These are phyloP conservation scores for Drosophila tripunctata DNA, from an alignment of 2,888 invertebrate genomes.

Conservation along the genomic window DNA sequence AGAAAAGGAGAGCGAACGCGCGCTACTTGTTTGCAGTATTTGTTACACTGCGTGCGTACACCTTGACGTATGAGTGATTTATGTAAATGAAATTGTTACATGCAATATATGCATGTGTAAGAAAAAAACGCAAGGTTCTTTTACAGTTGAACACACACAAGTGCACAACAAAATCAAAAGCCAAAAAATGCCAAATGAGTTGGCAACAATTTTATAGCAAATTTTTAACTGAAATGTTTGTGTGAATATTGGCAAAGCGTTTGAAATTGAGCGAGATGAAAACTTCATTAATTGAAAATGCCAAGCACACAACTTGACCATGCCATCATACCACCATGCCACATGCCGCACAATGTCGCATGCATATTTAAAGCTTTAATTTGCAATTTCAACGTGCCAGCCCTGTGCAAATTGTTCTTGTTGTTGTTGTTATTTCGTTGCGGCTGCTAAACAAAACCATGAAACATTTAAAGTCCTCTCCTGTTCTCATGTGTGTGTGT, in stretches of 20 bases:
- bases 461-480: conserved; percentile 59
- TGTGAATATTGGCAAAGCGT: conserved; percentile 17
- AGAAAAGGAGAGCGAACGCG: neutral
- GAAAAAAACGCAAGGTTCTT: conserved; percentile 38
- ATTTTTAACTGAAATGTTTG: conserved; percentile 32
- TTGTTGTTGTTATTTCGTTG: conserved; percentile 9
- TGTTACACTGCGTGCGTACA: conserved; percentile 25
- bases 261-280: conserved; percentile 14
- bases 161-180: conserved; percentile 1
- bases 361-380: conserved; percentile 60
- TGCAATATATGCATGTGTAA: too few relatives aligned
- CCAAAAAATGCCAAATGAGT: conserved; percentile 39
- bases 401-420: neutral
- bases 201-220: conserved; percentile 37
- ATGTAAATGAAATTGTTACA: conserved; percentile 67
- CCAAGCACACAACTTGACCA: conserved; percentile 27
- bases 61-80: conserved; percentile 71
- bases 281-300: conserved; percentile 51
- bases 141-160: conserved; percentile 29
- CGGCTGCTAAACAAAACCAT: conserved; percentile 39
- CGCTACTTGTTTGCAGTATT: conserved; percentile 27
- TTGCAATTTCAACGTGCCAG: conserved; percentile 43
- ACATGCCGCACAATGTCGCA: conserved; percentile 6
- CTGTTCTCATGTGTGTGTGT: conserved; percentile 11
- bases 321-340: conserved; percentile 1